Evolutionary conservation across 2,113 vertebrate species (phyloP).

Genomic region (Ameiurus melas): DNA sequence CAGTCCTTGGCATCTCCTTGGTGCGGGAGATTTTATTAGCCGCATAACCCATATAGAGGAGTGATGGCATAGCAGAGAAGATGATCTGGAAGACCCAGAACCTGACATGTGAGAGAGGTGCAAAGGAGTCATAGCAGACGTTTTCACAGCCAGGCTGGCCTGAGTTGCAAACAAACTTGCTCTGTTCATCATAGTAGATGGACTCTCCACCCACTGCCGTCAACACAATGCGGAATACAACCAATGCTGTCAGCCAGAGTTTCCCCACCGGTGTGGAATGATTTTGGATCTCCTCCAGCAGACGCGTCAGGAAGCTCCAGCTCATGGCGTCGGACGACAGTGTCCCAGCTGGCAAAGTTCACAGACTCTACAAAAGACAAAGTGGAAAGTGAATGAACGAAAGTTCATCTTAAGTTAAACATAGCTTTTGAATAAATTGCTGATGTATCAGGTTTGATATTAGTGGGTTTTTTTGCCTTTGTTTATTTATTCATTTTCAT

Average conservation of each 20-base stretch:
- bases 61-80: slow-evolving; percentile 88
- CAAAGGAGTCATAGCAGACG: slow-evolving; percentile 95
- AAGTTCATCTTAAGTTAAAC: neutral
- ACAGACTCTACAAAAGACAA: slow-evolving; percentile 71
- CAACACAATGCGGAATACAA: slow-evolving; percentile 96
- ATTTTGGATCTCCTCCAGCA: slow-evolving; percentile 99
- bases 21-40: slow-evolving; percentile 91
- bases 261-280: slow-evolving; percentile 99
- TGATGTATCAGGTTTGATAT: neutral
- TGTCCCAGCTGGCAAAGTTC: slow-evolving; percentile 75
- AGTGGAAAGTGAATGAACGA: neutral
- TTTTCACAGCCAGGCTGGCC: slow-evolving; percentile 97
- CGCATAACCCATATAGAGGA: slow-evolving; percentile 94
- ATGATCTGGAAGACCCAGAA: slow-evolving; percentile 99
- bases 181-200: slow-evolving; percentile 98
- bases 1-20: slow-evolving; percentile 76
- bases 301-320: slow-evolving; percentile 98
- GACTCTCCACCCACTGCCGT: slow-evolving; percentile 96
- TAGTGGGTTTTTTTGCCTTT: too few relatives aligned
- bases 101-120: slow-evolving; percentile 91
- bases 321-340: slow-evolving; percentile 89
- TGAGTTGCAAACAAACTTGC: slow-evolving; percentile 98
- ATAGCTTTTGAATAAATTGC: neutral
- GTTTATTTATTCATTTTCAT: too few relatives aligned
- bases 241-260: slow-evolving; percentile 95